Conservation (phyloP, 2,797 vertebrate species). For the Oreonectes daqikongensis region DNA sequence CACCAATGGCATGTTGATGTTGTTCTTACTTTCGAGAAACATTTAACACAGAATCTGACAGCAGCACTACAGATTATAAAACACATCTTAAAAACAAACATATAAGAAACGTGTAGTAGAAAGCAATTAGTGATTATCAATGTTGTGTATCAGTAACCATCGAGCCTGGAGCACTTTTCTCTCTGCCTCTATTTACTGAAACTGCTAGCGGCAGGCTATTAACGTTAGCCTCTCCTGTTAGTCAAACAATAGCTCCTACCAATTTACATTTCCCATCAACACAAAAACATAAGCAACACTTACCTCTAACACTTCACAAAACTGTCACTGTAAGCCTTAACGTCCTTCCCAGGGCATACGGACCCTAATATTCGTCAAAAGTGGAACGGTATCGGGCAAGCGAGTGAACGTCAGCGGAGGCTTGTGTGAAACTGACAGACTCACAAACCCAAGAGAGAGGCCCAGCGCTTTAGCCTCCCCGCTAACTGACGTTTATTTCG, state of each 20-base stretch:
- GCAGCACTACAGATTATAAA: conserved; percentile 3
- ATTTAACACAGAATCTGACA: conserved; percentile 6
- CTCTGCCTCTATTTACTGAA: not conserved
- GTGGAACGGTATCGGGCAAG: conserved; percentile 40
- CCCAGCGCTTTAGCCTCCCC: conserved; percentile 47
- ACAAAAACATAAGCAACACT: conserved; percentile 28
- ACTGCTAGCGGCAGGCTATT: conserved; percentile 39
- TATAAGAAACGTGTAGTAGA: not conserved
- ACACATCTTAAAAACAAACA: not conserved
- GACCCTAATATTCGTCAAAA: conserved; percentile 37
- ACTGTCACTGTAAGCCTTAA: not conserved
- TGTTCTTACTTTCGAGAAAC: not conserved
- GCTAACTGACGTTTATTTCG: conserved; percentile 41
- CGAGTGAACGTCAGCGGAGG: conserved; percentile 46
- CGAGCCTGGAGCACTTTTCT: conserved; percentile 9
- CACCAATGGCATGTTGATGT: conserved; percentile 23
- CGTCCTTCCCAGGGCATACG: conserved; percentile 33
- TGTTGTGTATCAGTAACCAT: not conserved
- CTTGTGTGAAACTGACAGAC: conserved; percentile 55
- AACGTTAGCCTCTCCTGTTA: conserved; percentile 36
- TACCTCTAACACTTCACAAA: conserved; percentile 44
- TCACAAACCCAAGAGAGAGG: conserved; percentile 44
- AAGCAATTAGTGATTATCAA: not conserved
- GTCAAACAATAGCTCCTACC: conserved; percentile 57
- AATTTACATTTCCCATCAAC: conserved; percentile 1